These are phyloP conservation scores for Rousettus leschenaultii DNA, from an alignment of 2,113 vertebrate species.

Conservation along the genomic window DNA sequence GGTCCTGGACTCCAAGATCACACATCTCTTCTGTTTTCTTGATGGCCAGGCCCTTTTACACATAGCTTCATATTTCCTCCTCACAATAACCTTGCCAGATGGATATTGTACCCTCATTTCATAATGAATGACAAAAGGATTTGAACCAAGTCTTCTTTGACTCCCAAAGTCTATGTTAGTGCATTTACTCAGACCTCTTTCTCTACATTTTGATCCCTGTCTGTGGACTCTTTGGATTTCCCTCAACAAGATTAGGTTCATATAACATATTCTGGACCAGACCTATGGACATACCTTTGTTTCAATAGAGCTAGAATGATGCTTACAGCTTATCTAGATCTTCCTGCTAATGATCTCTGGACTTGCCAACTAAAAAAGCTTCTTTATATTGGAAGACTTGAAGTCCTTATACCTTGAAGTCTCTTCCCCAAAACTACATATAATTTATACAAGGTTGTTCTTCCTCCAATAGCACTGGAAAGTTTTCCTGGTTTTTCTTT, in stretches of 20 bases:
- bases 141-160: background rate
- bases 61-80: background rate
- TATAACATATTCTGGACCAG: background rate
- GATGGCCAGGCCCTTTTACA: background rate
- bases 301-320: background rate
- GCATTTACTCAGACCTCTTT: background rate
- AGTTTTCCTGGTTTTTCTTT: background rate
- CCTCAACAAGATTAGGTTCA: background rate
- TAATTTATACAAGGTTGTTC: background rate
- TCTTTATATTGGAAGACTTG: background rate
- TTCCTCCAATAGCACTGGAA: background rate
- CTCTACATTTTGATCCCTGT: background rate
- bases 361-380: background rate
- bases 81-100: background rate
- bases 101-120: background rate
- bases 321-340: background rate
- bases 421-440: accelerated
- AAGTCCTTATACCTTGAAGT: background rate
- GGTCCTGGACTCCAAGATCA: background rate
- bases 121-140: background rate
- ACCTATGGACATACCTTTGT: background rate
- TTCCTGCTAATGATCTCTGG: background rate
- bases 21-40: background rate
- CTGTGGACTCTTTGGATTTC: background rate
- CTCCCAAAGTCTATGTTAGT: background rate